These are phyloP conservation scores for Drosophila parthenogenetica DNA, from an alignment of 2,888 invertebrate genomes.

Conservation along the genomic window DNA sequence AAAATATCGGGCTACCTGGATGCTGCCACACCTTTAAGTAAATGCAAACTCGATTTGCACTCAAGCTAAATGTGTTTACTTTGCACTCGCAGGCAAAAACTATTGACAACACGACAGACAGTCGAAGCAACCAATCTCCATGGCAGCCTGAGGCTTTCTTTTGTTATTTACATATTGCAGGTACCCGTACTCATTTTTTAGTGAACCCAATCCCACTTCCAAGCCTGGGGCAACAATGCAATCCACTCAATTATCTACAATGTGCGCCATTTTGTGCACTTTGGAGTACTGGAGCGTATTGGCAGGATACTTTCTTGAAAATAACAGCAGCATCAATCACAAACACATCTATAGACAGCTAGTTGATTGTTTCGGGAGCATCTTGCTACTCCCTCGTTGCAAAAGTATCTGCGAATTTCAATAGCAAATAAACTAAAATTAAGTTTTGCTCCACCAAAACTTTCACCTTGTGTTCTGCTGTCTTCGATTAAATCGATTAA, in stretches of 20 bases:
- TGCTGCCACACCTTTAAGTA: conserved; percentile 58
- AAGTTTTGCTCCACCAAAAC: conserved; percentile 48
- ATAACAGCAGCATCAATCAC: conserved; percentile 56
- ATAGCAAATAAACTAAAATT: conserved; percentile 63
- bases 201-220: not conserved
- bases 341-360: conserved; percentile 29
- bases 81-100: conserved; percentile 71
- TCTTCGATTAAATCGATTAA: conserved; percentile 80
- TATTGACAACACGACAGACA: conserved; percentile 60
- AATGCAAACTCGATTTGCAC: conserved; percentile 78
- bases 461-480: conserved; percentile 37
- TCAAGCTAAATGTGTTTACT: conserved; percentile 76
- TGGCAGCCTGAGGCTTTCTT: conserved; percentile 59
- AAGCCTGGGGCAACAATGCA: conserved; percentile 37
- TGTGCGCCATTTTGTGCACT: conserved; percentile 66
- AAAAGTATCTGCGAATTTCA: conserved; percentile 42
- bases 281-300: conserved; percentile 48
- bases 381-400: conserved; percentile 12
- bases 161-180: conserved; percentile 65
- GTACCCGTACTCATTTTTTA: conserved; percentile 7
- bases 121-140: conserved; percentile 11
- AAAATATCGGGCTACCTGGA: not conserved
- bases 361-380: conserved; percentile 60
- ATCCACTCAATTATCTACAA: conserved; percentile 63
- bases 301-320: conserved; percentile 28